Base-by-base conservation (phyloP, 2,888 invertebrate genomes). In the Synanthedon myopaeformis region DNA sequence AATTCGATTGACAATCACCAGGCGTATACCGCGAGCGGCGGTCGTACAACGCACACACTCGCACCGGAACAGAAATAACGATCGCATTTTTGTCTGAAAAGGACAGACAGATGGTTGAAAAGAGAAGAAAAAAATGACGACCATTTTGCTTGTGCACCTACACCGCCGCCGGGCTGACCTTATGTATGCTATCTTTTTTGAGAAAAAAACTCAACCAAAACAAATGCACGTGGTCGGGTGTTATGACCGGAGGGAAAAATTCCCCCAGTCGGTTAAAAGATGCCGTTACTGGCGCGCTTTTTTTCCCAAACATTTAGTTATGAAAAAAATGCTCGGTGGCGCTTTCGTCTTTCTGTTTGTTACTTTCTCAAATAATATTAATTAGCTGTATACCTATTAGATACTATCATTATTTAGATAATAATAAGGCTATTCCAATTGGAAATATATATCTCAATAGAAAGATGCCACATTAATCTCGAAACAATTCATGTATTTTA, bases 11-110 rank as follows among this genome's bases (percentile, higher is more conserved):
- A 49, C 53, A 51, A 52, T 19, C 19, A 11, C 23, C 6, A 70
- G 85, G 74, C 76, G 72, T 62, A 74, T 85, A 77, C 64, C 70
- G 72, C 69, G 59, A 64, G 66, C 69, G 69, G 57, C 65, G 69
- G 70, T 59, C 73, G 72, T 71, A 71, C 70, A 72, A 86, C 86
- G 78, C 87, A 87, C 86, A 87, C 87, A 86, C 62, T 71, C 70
- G 72, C 78, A 78, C 82, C 86, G 84, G 84, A 86, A 87, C 86
- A 85, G 87, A 88, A 88, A 88, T 88, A 88, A 88, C 88, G 88
- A 88, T 88, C 88, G 88, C 84, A 83, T 87, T 87, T 87, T 87
- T 87, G 87, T 79, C 84, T 79, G 87, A 87, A 86, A 86, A 86
- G 87, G 87, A 87, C 85, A 77, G 87, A 86, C 82, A 85, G 83